Evolutionary conservation across 2,888 invertebrate genomes (phyloP).

Genomic region (Acrocyrtus sp.): DNA sequence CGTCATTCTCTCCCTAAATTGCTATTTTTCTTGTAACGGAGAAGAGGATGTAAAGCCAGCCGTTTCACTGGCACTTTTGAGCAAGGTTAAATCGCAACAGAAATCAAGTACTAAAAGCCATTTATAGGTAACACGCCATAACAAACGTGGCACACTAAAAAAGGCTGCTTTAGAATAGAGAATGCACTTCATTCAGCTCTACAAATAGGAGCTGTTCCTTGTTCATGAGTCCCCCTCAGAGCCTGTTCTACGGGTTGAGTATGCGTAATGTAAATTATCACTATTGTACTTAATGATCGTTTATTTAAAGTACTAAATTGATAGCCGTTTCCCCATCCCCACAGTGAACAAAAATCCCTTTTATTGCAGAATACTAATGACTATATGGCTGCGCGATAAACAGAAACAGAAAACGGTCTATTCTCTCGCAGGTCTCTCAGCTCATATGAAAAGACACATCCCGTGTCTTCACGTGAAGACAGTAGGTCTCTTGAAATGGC

Average conservation of each 20-base stretch:
- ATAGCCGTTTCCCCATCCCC: slow-evolving; percentile 12
- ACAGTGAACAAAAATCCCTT: too few species aligned
- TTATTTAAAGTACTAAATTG: slow-evolving; percentile 32
- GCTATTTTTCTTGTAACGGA: too few species aligned
- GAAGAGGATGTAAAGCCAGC: too few species aligned
- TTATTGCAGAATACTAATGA: neutral
- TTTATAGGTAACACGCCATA: slow-evolving; percentile 12
- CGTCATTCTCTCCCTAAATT: too few species aligned
- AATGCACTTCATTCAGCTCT: neutral
- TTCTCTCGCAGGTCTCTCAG: too few species aligned
- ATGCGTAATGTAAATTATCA: slow-evolving; percentile 17
- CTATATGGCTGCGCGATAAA: neutral
- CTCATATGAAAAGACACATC: slow-evolving; percentile 29
- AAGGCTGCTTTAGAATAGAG: too few species aligned
- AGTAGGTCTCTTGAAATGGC: neutral
- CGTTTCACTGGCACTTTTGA: too few species aligned
- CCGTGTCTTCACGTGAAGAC: neutral
- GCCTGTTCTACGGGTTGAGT: slow-evolving; percentile 30
- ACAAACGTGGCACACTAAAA: neutral
- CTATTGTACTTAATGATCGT: slow-evolving; percentile 29
- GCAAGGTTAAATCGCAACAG: too few species aligned
- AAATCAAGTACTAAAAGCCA: neutral
- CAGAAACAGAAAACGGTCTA: neutral
- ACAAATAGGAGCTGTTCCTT: neutral
- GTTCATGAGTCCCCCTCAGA: slow-evolving; percentile 23